Base-by-base conservation (phyloP, 1,140 invertebrate genomes). In the Centruroides vittatus region DNA sequence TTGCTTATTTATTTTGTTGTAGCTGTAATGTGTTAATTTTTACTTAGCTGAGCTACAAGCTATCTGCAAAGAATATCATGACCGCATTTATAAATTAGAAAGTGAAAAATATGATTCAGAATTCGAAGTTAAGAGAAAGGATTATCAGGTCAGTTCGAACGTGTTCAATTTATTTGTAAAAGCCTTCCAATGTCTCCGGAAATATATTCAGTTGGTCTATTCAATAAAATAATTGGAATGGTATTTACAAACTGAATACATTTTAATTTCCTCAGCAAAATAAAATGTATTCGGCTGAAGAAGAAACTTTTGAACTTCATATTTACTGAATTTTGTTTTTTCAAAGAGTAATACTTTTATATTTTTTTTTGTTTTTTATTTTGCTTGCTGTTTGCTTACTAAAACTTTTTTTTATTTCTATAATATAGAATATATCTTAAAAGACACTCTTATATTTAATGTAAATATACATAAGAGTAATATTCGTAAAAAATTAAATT, bases 61-160 rank as follows among this genome's bases (percentile, higher is more conserved):
- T 78, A 84, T 97, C 81, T 92, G 89, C 84, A 86, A 86, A 81
- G 84, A 89, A 80, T 89, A 94, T 81, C 91, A 94, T 84, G 81
- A 86, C 77, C 88, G 85, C 82, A 81, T 96, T 78, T 83, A 80
- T 76, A 76, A 79, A 73, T 86, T 99, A 77, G 94, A 98, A 82
- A 88, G 88, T 79, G 90, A 92, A 83, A 96, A 97, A 82, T 98
- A 87, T 84, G 95, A 99, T 82, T 86, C 97, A 84, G 95, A 99
- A 83, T 85, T 88, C 79, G 84, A 85, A 78, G 87, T 89, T 81
- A 84, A 84, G 81, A 81, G 91, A 80, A 97, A 93, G 86, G 88
- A 90, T 78, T 85, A 85, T 75, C 92, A 97, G 91, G 93, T 97
- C 89, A 65, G 64, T 65, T 13, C 13, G 13, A 48, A 49, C 35